phyloP scores from a whole-genome alignment of 2,797 vertebrate genomes.

The Xerus rutilus region DNA sequence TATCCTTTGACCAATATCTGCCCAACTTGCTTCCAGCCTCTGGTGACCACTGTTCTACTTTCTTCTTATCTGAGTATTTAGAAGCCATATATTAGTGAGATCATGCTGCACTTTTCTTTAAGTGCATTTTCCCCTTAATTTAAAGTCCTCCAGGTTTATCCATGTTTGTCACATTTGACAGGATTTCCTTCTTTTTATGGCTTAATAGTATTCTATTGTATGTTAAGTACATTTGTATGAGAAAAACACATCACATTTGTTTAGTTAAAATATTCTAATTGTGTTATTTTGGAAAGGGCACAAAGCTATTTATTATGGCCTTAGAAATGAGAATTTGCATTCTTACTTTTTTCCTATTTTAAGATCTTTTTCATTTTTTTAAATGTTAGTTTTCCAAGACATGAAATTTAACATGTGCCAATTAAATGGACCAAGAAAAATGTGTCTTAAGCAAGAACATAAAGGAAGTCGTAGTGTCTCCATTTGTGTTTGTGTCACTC shows the following conservation, averaged over 20 bases:
- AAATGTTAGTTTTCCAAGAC: neutral
- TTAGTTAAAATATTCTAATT: neutral
- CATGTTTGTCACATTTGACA: neutral
- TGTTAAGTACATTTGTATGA: neutral
- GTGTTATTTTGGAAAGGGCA: neutral
- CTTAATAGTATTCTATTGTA: neutral
- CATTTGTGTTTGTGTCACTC: neutral
- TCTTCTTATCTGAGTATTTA: neutral
- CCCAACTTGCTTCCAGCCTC: rapidly evolving
- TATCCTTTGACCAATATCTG: neutral
- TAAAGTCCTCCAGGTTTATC: neutral
- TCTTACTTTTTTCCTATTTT: neutral
- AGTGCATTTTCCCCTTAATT: neutral
- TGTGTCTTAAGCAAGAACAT: neutral
- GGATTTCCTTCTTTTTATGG: neutral
- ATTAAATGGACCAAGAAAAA: neutral
- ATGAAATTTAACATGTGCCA: neutral
- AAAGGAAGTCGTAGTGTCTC: neutral
- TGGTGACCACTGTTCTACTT: neutral
- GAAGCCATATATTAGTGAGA: neutral
- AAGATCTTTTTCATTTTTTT: neutral
- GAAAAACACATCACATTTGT: neutral
- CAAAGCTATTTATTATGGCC: neutral
- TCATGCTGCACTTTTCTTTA: neutral
- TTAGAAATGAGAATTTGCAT: neutral